Conservation (phyloP, 1,140 invertebrate genomes). For the Hyles vespertilio region DNA sequence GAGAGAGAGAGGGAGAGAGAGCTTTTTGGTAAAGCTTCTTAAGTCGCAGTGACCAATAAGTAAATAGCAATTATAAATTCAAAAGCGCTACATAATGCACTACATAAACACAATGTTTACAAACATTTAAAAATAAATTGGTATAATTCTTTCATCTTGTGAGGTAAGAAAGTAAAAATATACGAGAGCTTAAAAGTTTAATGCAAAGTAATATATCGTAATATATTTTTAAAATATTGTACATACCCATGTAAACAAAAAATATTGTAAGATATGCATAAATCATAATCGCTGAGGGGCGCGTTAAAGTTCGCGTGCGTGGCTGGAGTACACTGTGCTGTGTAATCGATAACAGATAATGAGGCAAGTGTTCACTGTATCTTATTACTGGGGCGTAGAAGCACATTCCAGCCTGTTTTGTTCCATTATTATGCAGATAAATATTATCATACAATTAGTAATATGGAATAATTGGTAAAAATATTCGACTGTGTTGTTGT, state of each 20-base stretch:
- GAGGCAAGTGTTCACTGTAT: slow-evolving; percentile 49
- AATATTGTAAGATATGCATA: too few relatives aligned
- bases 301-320: too few relatives aligned
- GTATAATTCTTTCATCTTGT: background rate
- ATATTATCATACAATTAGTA: slow-evolving; percentile 7
- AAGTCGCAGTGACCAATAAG: too few relatives aligned
- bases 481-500: too few relatives aligned
- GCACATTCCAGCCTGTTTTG: slow-evolving; percentile 41
- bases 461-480: too few relatives aligned
- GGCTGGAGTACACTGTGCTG: background rate
- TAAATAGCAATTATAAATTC: too few relatives aligned
- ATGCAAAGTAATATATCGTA: background rate
- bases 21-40: background rate
- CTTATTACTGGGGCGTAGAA: slow-evolving; percentile 52
- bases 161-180: background rate
- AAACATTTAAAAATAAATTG: too few relatives aligned
- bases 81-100: too few relatives aligned
- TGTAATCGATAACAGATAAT: slow-evolving; percentile 38
- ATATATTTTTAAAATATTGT: background rate
- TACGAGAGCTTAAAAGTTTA: background rate
- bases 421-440: slow-evolving; percentile 19
- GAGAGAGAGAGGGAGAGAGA: background rate
- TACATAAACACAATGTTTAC: too few relatives aligned
- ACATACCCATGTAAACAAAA: too few relatives aligned
- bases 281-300: too few relatives aligned